These are phyloP conservation scores for Argopecten irradians DNA, from an alignment of 1,140 invertebrate species.

Conservation along the genomic window DNA sequence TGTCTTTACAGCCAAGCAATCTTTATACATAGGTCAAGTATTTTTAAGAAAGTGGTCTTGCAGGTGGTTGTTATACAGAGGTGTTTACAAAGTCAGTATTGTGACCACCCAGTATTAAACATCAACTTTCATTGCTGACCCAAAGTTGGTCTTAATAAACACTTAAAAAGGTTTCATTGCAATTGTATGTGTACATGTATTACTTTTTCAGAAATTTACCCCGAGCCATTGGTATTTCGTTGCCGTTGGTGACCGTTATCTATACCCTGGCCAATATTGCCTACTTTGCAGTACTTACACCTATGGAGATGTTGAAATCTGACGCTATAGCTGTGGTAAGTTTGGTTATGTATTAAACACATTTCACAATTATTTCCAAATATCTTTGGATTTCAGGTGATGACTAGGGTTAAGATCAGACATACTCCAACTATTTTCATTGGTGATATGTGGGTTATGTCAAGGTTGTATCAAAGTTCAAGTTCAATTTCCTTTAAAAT, in stretches of 20 bases:
- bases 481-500: background rate
- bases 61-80: too few species aligned
- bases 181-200: background rate
- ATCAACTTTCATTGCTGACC: too few species aligned
- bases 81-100: too few species aligned
- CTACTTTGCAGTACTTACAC: conserved; percentile 78
- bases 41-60: too few species aligned
- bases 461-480: background rate
- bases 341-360: background rate
- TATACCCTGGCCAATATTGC: conserved; percentile 79
- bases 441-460: background rate
- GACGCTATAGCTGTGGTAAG: conserved; percentile 79
- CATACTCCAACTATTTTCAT: too few species aligned
- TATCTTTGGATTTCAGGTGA: too few species aligned
- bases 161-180: too few species aligned
- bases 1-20: too few species aligned
- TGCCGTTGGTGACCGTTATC: conserved; percentile 77
- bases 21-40: too few species aligned
- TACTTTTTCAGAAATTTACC: conserved; percentile 78
- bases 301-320: conserved; percentile 76
- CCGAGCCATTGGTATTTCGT: conserved; percentile 77
- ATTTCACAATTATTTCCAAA: background rate
- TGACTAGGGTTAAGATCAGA: too few species aligned
- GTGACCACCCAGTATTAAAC: too few species aligned
- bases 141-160: too few species aligned